A percentile compares a stretch with the other conserved stretches of the same genome.
Conservation (phyloP, 2,113 vertebrate genomes). For the Heterochromis multidens region DNA sequence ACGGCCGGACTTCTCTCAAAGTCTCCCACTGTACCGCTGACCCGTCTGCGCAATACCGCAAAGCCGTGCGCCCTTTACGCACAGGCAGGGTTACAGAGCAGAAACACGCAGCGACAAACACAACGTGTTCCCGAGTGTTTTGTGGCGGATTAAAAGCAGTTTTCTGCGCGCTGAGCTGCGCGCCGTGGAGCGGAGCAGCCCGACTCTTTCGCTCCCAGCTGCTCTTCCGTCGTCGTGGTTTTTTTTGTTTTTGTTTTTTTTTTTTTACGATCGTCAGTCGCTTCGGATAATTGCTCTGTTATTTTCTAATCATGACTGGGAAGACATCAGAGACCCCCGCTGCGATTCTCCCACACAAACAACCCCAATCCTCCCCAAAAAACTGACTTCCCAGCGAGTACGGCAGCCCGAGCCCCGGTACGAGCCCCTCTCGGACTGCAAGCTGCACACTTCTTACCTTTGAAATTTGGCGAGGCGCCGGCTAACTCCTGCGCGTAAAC, state of each 20-base stretch:
- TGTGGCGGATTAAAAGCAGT: not conserved
- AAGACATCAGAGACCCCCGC: slow-evolving; percentile 78
- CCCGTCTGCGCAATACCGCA: not conserved
- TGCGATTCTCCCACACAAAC: slow-evolving; percentile 77
- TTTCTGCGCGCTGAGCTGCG: not conserved
- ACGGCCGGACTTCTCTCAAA: slow-evolving; percentile 30
- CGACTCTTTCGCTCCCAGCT: slow-evolving; percentile 20
- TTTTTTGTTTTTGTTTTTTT: slow-evolving; percentile 57
- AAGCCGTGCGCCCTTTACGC: slow-evolving; percentile 40
- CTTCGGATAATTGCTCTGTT: slow-evolving; percentile 86
- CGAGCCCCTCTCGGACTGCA: slow-evolving; percentile 44
- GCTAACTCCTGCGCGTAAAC: slow-evolving; percentile 87
- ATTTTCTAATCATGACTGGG: slow-evolving; percentile 86
- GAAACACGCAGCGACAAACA: not conserved
- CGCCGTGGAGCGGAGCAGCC: slow-evolving; percentile 20
- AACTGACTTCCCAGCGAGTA: slow-evolving; percentile 79
- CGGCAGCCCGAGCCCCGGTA: slow-evolving; percentile 12
- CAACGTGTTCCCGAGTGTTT: not conserved
- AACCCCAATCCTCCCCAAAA: slow-evolving; percentile 60
- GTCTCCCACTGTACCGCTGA: not conserved
- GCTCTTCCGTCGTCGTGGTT: slow-evolving; percentile 74
- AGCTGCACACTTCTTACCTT: slow-evolving; percentile 86
- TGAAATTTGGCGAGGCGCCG: slow-evolving; percentile 80
- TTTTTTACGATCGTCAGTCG: slow-evolving; percentile 82
- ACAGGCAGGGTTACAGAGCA: not conserved